Base-by-base conservation (phyloP, 2,888 invertebrate species). In the Eremobia ochroleuca region DNA sequence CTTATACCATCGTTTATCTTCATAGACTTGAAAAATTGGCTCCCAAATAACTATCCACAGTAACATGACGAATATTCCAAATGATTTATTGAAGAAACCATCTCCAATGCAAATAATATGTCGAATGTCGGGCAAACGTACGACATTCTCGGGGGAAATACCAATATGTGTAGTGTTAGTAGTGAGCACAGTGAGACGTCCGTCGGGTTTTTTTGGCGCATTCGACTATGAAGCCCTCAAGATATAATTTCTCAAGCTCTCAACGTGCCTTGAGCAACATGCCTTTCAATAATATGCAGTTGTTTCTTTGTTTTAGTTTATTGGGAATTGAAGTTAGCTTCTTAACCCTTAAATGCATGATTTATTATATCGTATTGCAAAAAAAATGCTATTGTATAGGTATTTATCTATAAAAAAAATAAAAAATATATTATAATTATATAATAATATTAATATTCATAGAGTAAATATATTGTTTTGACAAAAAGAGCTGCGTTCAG, bases 51-150 rank as follows among this genome's bases (percentile, higher is more conserved):
- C 31, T 25, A 61, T 21, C 25, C 21, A 34, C 74, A 11, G n/a
- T 15, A 62, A 37, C 28, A 58, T 49, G 52, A 25, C 37, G 15
- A 13, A 73, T 71, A 71, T 83, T 71, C 52, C 40, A 59, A 68
- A 75, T 65, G 74, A 84, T 74, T 67, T 67, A 67, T 77, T 66
- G 25, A 21, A 64, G 43, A 67, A 78, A 71, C 74, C 25, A 64
- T 84, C 62, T 74, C n/a, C n/a, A 64, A 84, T 79, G 65, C 71
- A 72, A 84, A 84, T 82, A 84, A 84, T 82, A 72, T 84, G 71
- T 80, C 61, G 28, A 64, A 84, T 69, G 59, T 82, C 61, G 68
- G 34, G 61, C 62, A 73, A 80, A 80, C 49, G n/a, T n/a, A 69
- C 6, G 31, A 46, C 28, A 67, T 37, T 68, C 85, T 65, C 76